A percentile compares a stretch with the other conserved stretches of the same genome.
Evolutionary conservation across 2,888 invertebrate genomes (phyloP).

Genomic region (Drosophila atripex): DNA sequence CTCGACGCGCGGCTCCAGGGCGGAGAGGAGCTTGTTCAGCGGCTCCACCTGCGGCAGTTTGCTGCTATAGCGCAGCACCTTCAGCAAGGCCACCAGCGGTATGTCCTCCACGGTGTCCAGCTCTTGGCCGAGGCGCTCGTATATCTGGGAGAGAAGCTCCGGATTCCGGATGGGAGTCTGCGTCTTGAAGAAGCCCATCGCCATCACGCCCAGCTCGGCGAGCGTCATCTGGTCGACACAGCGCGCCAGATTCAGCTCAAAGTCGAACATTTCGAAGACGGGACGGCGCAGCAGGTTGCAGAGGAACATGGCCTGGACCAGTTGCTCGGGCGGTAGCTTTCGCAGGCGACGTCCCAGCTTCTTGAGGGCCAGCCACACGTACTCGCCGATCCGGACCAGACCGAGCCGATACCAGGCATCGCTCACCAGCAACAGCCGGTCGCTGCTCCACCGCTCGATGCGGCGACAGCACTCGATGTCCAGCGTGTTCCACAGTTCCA

Average conservation of each 20-base stretch:
- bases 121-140: constrained; percentile 85
- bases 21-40: constrained; percentile 85
- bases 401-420: constrained; percentile 88
- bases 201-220: constrained; percentile 89
- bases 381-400: constrained; percentile 86
- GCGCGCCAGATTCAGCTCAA: constrained; percentile 86
- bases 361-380: constrained; percentile 85
- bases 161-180: constrained; percentile 86
- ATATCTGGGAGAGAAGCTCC: constrained; percentile 85
- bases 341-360: constrained; percentile 86
- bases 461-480: constrained; percentile 87
- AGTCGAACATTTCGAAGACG: constrained; percentile 87
- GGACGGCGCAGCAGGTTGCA: constrained; percentile 86
- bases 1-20: constrained; percentile 85
- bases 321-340: constrained; percentile 86
- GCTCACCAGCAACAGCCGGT: constrained; percentile 86
- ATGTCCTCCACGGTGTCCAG: constrained; percentile 87
- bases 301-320: constrained; percentile 89
- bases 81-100: constrained; percentile 87
- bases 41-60: constrained; percentile 83
- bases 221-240: constrained; percentile 86
- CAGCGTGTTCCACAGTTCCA: constrained; percentile 88
- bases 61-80: constrained; percentile 86
- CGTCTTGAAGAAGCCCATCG: constrained; percentile 92
- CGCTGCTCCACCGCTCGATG: constrained; percentile 85